Percentiles rank a stretch among this genome's conserved stretches.
These are phyloP conservation scores for Amia ocellicauda DNA, from an alignment of 2,113 vertebrate genomes.

Conservation along the genomic window DNA sequence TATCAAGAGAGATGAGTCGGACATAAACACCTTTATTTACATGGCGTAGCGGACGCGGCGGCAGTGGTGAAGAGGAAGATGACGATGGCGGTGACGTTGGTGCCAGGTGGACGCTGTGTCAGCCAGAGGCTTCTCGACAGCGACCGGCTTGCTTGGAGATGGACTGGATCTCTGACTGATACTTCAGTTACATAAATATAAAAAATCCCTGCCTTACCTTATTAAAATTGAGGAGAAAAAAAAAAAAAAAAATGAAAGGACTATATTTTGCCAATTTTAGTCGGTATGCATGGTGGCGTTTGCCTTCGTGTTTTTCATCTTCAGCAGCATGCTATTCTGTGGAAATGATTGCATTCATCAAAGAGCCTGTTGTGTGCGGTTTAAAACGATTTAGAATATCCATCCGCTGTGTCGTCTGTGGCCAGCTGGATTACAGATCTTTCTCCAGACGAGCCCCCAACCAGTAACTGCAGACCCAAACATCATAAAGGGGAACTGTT, in stretches of 20 bases:
- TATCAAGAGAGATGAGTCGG: constrained; percentile 75
- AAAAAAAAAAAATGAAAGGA: constrained; percentile 39
- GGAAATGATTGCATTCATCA: constrained; percentile 73
- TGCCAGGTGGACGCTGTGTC: constrained; percentile 38
- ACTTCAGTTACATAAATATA: constrained; percentile 64
- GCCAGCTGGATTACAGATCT: constrained; percentile 50
- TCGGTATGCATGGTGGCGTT: constrained; percentile 79
- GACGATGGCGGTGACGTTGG: neutral
- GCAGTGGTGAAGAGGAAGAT: neutral
- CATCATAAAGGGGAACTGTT: constrained; percentile 55
- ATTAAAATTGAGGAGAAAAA: constrained; percentile 30
- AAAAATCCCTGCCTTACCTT: constrained; percentile 79
- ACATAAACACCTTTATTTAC: constrained; percentile 96
- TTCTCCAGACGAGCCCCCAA: constrained; percentile 61
- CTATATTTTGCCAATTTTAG: constrained; percentile 81
- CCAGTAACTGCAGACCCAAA: constrained; percentile 28
- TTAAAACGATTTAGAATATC: constrained; percentile 57
- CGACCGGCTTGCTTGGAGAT: constrained; percentile 52
- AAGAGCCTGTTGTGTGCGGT: constrained; percentile 75
- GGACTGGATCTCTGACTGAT: constrained; percentile 65
- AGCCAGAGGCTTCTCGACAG: constrained; percentile 50
- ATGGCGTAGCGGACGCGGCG: constrained; percentile 74
- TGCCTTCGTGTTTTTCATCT: constrained; percentile 81
- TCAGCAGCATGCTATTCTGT: constrained; percentile 93
- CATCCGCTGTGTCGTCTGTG: constrained; percentile 33